Percentiles rank a stretch among this genome's conserved stretches.
These are phyloP conservation scores for Parazoanthus swiftii DNA, from an alignment of 92 coral and sea anemone species.

Conservation along the genomic window DNA sequence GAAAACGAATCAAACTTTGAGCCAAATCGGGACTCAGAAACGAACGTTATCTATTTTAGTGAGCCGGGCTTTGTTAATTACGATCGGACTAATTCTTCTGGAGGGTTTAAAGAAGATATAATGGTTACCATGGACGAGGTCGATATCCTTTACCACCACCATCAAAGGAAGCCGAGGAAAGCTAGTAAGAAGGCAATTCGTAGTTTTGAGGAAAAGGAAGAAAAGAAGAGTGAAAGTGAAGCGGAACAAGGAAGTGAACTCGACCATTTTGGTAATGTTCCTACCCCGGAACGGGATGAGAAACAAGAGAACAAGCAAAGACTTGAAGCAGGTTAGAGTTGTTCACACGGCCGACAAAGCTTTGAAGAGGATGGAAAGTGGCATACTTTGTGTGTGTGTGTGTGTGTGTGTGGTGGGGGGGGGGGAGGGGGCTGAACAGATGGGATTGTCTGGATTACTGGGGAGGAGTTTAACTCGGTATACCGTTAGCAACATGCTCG, in stretches of 20 bases:
- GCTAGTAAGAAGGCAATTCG: slow-evolving; percentile 14
- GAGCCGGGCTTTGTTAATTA: background rate
- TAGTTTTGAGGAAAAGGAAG: background rate
- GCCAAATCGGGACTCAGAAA: slow-evolving; percentile 1
- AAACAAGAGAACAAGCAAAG: background rate
- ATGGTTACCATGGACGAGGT: slow-evolving; percentile 51
- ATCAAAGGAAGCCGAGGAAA: slow-evolving; percentile 35
- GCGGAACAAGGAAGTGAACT: background rate
- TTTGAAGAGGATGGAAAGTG: too few species aligned
- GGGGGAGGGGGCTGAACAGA: too few species aligned
- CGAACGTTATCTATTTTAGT: background rate
- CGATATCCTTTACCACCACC: slow-evolving; percentile 47
- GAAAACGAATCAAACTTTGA: background rate
- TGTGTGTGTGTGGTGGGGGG: too few species aligned
- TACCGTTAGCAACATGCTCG: too few species aligned
- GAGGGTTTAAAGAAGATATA: slow-evolving; percentile 13
- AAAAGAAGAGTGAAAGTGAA: background rate
- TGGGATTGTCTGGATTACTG: too few species aligned
- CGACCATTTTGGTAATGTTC: background rate
- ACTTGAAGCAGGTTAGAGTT: slow-evolving; percentile 14
- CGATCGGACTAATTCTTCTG: background rate
- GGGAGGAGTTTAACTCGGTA: too few species aligned
- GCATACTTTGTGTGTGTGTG: too few species aligned
- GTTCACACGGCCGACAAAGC: too few species aligned
- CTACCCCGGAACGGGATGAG: background rate